Evolutionary conservation across 1,140 invertebrate species (phyloP).

Genomic region (Drosophila biarmipes): DNA sequence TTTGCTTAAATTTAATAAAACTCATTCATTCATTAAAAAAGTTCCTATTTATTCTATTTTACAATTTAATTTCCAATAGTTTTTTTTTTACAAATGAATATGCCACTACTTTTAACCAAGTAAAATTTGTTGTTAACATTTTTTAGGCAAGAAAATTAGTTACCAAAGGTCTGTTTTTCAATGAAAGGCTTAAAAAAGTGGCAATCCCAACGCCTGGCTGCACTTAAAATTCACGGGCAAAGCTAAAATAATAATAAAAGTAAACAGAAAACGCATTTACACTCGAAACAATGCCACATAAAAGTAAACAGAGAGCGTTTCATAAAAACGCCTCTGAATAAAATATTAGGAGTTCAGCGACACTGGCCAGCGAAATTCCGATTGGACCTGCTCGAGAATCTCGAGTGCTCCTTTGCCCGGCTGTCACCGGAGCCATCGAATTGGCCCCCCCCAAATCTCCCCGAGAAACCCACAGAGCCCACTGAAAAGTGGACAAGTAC

Average conservation of each 20-base stretch:
- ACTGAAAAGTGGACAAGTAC: constrained; percentile 34
- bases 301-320: background rate
- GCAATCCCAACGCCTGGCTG: background rate
- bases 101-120: too few species aligned
- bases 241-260: background rate
- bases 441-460: constrained; percentile 38
- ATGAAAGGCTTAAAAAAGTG: background rate
- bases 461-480: constrained; percentile 4
- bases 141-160: too few species aligned
- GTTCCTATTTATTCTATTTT: too few species aligned
- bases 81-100: too few species aligned
- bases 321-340: background rate
- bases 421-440: constrained; percentile 34
- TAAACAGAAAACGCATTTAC: background rate
- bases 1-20: too few species aligned
- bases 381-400: constrained; percentile 34
- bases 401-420: background rate
- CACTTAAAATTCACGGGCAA: background rate
- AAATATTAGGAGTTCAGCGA: constrained; percentile 24
- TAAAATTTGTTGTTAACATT: too few species aligned
- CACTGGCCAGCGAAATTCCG: background rate
- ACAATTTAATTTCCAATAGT: too few species aligned
- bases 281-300: background rate
- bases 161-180: too few species aligned
- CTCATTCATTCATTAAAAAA: too few species aligned